Base-by-base conservation (phyloP, 2,888 invertebrate genomes). In the Andricus quercusramuli region DNA sequence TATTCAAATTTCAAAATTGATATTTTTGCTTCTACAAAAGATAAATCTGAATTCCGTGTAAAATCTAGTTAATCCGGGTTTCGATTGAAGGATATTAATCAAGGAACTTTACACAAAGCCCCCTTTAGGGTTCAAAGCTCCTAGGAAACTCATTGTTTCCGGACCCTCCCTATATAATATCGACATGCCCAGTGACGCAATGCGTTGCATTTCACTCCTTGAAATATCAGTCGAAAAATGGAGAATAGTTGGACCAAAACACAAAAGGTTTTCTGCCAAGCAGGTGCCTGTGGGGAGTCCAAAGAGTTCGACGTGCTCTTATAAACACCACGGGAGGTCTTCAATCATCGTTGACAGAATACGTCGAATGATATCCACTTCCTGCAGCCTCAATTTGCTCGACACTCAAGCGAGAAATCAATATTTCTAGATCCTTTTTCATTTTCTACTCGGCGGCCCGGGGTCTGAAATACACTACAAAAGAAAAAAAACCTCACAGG, bases 221-320 rank as follows among this genome's bases (percentile, higher is more conserved):
- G 56, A 56, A 56, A 47, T 74, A 74, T 74, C 32, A 56, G 70
- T 56, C 20, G 13, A 74, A 70, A 70, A 74, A 32, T 32, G 20
- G 29, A 74, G n/a, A 70, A 70, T 70, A 51, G 70, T 41, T 37
- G 25, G 25, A 11, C 41, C 8, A n/a, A 25, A 44, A 47, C 25
- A 47, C 51, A 51, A 74, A 56, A 74, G 51, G 6, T 22, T 68
- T 47, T 25, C 25, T 47, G 44, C n/a, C 64, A 81, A 81, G 82
- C 85, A 85, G 85, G 85, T 85, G 85, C 76, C 70, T 82, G 41
- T 78, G 79, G 80, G 37, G 80, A 82, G 80, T 84, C 81, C 80
- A 56, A 83, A 81, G 78, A 80, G 79, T 82, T 83, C 79, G 83
- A 84, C 82, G 74, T 78, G 62, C 78, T 62, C 76, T 37, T 37